These are phyloP conservation scores for Gerosis bhagava DNA, from an alignment of 2,888 invertebrate genomes.

Conservation along the genomic window DNA sequence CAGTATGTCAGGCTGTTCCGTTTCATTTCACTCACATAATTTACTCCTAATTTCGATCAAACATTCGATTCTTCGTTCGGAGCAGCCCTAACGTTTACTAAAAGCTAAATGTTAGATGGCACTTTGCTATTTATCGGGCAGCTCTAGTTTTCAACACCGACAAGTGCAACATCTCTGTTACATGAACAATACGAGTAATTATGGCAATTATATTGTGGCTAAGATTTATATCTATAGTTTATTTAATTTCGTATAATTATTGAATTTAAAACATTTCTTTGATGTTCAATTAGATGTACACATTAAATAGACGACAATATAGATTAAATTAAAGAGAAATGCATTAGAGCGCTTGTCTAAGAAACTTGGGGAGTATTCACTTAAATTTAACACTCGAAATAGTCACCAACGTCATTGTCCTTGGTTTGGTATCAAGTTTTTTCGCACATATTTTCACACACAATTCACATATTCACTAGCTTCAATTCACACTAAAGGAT, in stretches of 20 bases:
- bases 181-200: constrained; percentile 33
- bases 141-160: constrained; percentile 45
- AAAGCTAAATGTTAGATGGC: constrained; percentile 78
- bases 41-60: constrained; percentile 72
- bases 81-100: constrained; percentile 65
- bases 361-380: constrained; percentile 10
- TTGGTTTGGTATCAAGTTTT: background rate
- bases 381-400: constrained; percentile 16
- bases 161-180: constrained; percentile 40
- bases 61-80: constrained; percentile 76
- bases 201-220: constrained; percentile 30
- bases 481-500: constrained; percentile 10
- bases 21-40: constrained; percentile 52
- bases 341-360: too few species aligned
- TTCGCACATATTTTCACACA: constrained; percentile 11
- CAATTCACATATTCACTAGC: constrained; percentile 11
- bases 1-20: constrained; percentile 17
- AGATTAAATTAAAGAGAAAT: too few species aligned
- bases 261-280: constrained; percentile 6
- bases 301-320: too few species aligned
- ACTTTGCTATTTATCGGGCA: constrained; percentile 71
- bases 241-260: constrained; percentile 7
- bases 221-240: constrained; percentile 26
- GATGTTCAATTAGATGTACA: background rate
- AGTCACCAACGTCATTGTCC: constrained; percentile 6